Base-by-base conservation (phyloP, 2,797 vertebrate species). In the Pterois miles region DNA sequence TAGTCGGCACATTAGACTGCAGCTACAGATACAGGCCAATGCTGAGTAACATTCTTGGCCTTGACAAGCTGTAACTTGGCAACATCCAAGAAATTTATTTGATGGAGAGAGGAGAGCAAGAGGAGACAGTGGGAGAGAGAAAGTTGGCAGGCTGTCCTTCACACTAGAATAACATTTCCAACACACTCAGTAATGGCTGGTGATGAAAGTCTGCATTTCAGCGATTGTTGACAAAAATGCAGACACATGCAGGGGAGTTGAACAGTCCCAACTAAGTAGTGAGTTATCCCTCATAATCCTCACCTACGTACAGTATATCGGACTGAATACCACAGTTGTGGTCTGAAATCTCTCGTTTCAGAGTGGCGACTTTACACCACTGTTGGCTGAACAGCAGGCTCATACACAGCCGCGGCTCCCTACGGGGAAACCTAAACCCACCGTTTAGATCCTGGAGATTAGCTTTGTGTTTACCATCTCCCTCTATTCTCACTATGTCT, bases 31-130 rank as follows among this genome's bases (percentile, higher is more conserved):
- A 87, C 72, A 86, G 79, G 67, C 74, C 79, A 75, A 80, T 83
- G 88, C 84, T 85, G 86, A 90, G 90, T 86, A 90, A 91, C 87
- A 92, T 88, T 89, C 82, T 89, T 91, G 88, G 82, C 84, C 86
- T 82, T 83, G 16, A 82, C 76, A 62, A 82, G 85, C 77, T 14
- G 85, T 84, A 89, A 91, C 91, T 90, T 88, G 88, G 94, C 91
- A 93, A 89, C 90, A 74, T 88, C 33, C 23, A 65, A 58, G 75
- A 62, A 74, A 87, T 88, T 84, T 86, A 86, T 90, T 89, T 87
- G 80, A 75, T 4, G 62, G 65, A 59, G 5, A 52, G 88, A 66
- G 71, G 54, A 79, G 78, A 81, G 77, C 33, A 16, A 67, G 71
- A 73, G 18, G 59, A 77, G 62, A 80, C 70, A 63, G 33, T n/a